Conservation (phyloP, 30 jellyfish, hydroid and myxozoan species). For the Aurelia aurita complex sp. Pacific region DNA sequence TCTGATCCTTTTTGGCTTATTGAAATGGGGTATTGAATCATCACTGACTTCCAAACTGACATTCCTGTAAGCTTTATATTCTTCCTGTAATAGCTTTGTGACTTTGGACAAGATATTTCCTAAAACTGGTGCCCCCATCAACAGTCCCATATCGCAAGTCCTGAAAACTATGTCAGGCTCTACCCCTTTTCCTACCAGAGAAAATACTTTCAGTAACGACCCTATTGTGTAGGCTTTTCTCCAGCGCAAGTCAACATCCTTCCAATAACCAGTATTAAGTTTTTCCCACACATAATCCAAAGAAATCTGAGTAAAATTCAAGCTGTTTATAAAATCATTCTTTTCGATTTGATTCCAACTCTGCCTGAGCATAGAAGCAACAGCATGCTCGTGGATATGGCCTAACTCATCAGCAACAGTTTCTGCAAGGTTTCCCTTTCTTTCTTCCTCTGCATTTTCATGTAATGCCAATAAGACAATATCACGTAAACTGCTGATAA, state of each 20-base stretch:
- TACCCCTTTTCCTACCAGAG: constrained; percentile 33
- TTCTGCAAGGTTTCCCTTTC: constrained; percentile 11
- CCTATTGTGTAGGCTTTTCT: constrained; percentile 81
- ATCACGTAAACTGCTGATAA: not conserved
- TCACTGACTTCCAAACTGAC: too few relatives aligned
- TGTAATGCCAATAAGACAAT: not conserved
- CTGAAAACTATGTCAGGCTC: constrained; percentile 26
- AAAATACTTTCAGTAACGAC: constrained; percentile 60
- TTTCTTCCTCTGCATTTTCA: not conserved
- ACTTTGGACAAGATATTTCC: constrained; percentile 66
- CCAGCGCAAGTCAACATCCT: constrained; percentile 77
- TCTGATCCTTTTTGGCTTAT: too few relatives aligned
- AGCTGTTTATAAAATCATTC: constrained; percentile 26
- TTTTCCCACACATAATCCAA: constrained; percentile 90
- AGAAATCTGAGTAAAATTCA: constrained; percentile 31
- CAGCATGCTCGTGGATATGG: constrained; percentile 10
- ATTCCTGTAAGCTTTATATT: too few relatives aligned
- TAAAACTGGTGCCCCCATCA: constrained; percentile 95
- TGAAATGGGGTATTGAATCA: too few relatives aligned
- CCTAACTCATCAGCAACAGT: not conserved
- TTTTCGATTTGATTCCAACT: constrained; percentile 26
- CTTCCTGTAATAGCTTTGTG: constrained; percentile 6
- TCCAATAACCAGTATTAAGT: constrained; percentile 94
- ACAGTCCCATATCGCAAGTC: constrained; percentile 88
- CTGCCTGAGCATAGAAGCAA: constrained; percentile 13